Conservation (phyloP, 2,113 vertebrate genomes). For the Leptobrachium leishanense region DNA sequence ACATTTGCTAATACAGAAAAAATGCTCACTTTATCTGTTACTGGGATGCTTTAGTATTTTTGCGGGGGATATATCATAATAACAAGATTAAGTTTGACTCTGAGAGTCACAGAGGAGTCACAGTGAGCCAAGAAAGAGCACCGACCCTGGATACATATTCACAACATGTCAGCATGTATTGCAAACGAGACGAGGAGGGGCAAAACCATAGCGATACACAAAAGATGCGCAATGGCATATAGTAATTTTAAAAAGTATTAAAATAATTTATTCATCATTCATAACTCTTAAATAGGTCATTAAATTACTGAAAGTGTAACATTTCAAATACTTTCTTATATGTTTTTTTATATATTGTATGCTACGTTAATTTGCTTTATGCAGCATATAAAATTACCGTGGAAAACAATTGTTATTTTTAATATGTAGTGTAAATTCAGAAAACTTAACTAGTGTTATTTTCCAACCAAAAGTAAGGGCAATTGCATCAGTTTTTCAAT, state of each 20-base stretch:
- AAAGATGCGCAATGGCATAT: background rate
- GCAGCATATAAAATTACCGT: too few relatives aligned
- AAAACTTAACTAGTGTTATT: too few relatives aligned
- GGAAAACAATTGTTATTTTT: too few relatives aligned
- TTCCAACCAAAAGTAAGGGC: too few relatives aligned
- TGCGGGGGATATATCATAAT: constrained; percentile 1
- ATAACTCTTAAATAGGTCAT: too few relatives aligned
- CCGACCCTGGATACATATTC: background rate
- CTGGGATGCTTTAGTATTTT: background rate
- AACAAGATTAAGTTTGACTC: constrained; percentile 27
- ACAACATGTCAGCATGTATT: constrained; percentile 2
- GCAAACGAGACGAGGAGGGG: background rate
- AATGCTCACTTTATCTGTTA: background rate
- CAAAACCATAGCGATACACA: background rate
- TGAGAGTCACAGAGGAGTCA: constrained; percentile 10
- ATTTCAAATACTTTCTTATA: too few relatives aligned
- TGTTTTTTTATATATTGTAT: background rate
- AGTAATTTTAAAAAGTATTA: background rate
- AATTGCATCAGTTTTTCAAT: too few relatives aligned
- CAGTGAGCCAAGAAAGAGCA: constrained; percentile 18
- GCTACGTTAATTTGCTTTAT: too few relatives aligned
- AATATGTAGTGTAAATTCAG: too few relatives aligned
- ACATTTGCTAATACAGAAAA: background rate
- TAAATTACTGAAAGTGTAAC: too few relatives aligned
- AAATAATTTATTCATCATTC: too few relatives aligned